Conservation (phyloP, 2,888 invertebrate genomes). For the Agrotis puta region DNA sequence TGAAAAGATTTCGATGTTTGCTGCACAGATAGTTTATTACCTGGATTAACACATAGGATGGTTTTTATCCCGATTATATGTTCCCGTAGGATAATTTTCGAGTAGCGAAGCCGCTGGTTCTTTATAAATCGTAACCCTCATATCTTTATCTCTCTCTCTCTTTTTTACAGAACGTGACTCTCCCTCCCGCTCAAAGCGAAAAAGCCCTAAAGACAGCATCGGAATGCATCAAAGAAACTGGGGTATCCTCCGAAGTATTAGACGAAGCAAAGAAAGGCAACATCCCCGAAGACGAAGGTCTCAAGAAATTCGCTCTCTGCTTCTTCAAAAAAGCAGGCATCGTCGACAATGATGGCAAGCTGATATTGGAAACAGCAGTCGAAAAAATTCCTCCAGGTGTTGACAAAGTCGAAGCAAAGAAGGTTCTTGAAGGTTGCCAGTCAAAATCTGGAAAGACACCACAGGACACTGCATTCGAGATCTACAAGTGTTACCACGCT, state of each 20-base stretch:
- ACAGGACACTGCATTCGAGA: slow-evolving; percentile 83
- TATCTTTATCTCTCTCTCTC: not conserved
- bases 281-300: slow-evolving; percentile 79
- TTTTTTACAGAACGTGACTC: slow-evolving; percentile 38
- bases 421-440: slow-evolving; percentile 83
- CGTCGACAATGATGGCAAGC: slow-evolving; percentile 77
- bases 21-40: no score
- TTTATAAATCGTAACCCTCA: not conserved
- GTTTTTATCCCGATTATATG: no score
- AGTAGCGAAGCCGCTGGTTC: no score
- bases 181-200: slow-evolving; percentile 64
- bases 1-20: no score
- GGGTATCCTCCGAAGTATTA: slow-evolving; percentile 78
- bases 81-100: no score
- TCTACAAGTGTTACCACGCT: slow-evolving; percentile 85
- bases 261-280: slow-evolving; percentile 83
- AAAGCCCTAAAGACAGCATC: slow-evolving; percentile 73
- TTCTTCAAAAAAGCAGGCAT: slow-evolving; percentile 86
- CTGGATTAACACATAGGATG: no score
- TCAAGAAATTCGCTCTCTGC: slow-evolving; percentile 87
- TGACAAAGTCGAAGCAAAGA: slow-evolving; percentile 79
- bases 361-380: slow-evolving; percentile 84
- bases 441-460: slow-evolving; percentile 79
- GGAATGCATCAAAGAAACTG: slow-evolving; percentile 81
- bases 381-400: slow-evolving; percentile 82